Conservation (phyloP, 2,888 invertebrate species). For the Philereme vetulata region DNA sequence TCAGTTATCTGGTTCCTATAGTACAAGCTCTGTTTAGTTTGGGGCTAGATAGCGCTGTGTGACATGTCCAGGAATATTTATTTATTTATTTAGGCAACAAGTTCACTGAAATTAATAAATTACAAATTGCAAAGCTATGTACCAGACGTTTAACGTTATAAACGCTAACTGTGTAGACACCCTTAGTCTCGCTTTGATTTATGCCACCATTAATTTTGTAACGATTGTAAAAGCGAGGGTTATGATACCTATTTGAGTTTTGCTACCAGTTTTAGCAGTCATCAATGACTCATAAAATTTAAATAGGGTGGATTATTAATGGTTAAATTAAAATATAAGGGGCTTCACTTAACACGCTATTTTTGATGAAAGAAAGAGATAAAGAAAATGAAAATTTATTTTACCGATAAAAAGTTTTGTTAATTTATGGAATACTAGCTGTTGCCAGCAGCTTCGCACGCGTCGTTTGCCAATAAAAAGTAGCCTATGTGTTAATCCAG, state of each 20-base stretch:
- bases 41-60: too few relatives aligned
- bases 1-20: too few relatives aligned
- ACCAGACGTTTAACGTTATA: background rate
- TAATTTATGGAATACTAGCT: too few relatives aligned
- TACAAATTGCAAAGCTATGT: too few relatives aligned
- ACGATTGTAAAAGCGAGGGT: constrained; percentile 48
- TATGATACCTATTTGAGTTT: constrained; percentile 41
- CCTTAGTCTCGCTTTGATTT: constrained; percentile 41
- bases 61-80: too few relatives aligned
- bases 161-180: constrained; percentile 2
- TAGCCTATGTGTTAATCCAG: too few relatives aligned
- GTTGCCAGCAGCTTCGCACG: too few relatives aligned
- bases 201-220: constrained; percentile 50
- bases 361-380: background rate
- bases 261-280: constrained; percentile 39
- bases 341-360: background rate
- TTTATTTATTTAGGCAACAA: too few relatives aligned
- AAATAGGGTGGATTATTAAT: constrained; percentile 23
- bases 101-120: too few relatives aligned
- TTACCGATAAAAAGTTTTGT: background rate
- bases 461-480: too few relatives aligned
- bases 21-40: too few relatives aligned
- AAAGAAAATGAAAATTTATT: background rate
- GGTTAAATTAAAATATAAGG: constrained; percentile 11
- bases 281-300: constrained; percentile 31